Base-by-base conservation (phyloP, 2,797 vertebrate species). In the Spinus olivaceus region DNA sequence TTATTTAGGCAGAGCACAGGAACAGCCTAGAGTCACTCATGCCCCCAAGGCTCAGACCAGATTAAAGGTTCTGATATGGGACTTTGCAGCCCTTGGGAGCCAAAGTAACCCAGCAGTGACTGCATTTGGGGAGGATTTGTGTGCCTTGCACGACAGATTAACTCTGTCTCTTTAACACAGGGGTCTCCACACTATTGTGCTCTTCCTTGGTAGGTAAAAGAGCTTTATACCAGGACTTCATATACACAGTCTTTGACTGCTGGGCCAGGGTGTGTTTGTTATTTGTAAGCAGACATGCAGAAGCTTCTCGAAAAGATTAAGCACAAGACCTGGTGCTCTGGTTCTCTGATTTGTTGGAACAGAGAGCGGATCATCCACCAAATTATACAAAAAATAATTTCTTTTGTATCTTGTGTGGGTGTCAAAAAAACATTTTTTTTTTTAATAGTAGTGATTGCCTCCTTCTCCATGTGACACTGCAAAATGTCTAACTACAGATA, bases 1-100 rank as follows among this genome's bases (percentile, higher is more conserved):
- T 94, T 90, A 83, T 79, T 95, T 84, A 94, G 88, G 81, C 80
- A 93, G 86, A 95, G 50, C 65, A 66, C 33, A 67, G 53, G 60
- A 90, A 57, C 88, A 83, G 41, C 44, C 51, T 19, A 27, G 69
- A 93, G 69, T 50, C 56, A 61, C 46, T 71, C 50, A 14, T 71
- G 61, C 17, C 56, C 49, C 23, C 57, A 70, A 33, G 51, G 27
- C 51, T 74, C 65, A 49, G 33, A 74, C 41, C 46, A 90, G 53
- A 69, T 72, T 15, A 88, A 90, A 81, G 32, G 46, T 67, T 80
- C 46, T 83, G 59, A 82, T 74, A 91, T 0, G 14, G 81, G 64
- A 51, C 10, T 74, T 35, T 53, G 64, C 83, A 47, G 3, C 41
- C 50, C 73, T 78, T 78, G 46, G 47, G 47, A 90, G 13, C 22